These are phyloP conservation scores for Plagodis dolabraria DNA, from an alignment of 2,888 invertebrate genomes.

Conservation along the genomic window DNA sequence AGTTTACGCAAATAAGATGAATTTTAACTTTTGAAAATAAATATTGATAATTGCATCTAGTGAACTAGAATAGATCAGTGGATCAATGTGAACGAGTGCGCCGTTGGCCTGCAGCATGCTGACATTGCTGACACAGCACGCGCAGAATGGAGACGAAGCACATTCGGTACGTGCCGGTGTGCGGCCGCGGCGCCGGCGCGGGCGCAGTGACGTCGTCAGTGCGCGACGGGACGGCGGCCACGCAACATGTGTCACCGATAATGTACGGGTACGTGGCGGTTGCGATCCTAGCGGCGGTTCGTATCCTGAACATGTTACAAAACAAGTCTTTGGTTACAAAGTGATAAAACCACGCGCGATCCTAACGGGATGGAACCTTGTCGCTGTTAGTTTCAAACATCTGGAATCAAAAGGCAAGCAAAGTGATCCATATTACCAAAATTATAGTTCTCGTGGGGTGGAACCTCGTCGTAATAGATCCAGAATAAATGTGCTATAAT, in stretches of 20 bases:
- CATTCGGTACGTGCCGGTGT: constrained; percentile 50
- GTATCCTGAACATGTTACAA: constrained; percentile 49
- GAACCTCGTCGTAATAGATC: too few species aligned
- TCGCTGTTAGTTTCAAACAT: too few species aligned
- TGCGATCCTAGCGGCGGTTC: constrained; percentile 59
- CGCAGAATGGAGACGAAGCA: constrained; percentile 21
- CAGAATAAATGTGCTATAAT: too few species aligned
- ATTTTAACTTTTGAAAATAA: too few species aligned
- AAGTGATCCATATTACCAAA: too few species aligned
- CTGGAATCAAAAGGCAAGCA: too few species aligned
- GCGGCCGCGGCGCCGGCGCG: neutral
- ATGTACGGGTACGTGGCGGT: constrained; percentile 69
- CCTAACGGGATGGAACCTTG: too few species aligned
- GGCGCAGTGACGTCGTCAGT: constrained; percentile 11
- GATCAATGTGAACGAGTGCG: constrained; percentile 11
- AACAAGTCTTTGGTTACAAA: neutral
- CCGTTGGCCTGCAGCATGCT: constrained; percentile 19
- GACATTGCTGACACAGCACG: constrained; percentile 34
- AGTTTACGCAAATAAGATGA: too few species aligned
- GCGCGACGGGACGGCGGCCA: constrained; percentile 24
- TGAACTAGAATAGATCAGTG: neutral
- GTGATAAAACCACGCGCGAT: neutral
- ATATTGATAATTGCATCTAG: too few species aligned
- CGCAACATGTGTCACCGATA: constrained; percentile 58
- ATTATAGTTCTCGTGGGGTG: too few species aligned